A percentile compares a stretch with the other conserved stretches of the same genome.
These are phyloP conservation scores for Epirrhoe alternata DNA, from an alignment of 2,888 invertebrate species.

Conservation along the genomic window DNA sequence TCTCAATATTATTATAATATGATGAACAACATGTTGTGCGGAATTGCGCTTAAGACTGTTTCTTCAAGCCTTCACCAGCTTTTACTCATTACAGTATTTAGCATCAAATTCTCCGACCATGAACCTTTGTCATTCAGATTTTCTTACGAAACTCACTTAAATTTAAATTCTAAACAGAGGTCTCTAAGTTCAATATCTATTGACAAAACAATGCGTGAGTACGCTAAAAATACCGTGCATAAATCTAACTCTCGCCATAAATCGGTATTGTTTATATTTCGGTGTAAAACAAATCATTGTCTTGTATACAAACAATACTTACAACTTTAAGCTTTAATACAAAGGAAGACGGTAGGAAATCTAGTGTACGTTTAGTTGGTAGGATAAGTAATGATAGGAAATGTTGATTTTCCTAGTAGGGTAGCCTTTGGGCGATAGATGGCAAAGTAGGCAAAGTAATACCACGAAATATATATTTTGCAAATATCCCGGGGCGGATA, in stretches of 20 bases:
- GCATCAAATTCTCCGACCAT: neutral
- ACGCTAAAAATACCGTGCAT: constrained; percentile 18
- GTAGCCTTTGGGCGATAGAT: too few species aligned
- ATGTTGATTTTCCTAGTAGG: too few species aligned
- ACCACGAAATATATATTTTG: too few species aligned
- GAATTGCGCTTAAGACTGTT: too few species aligned
- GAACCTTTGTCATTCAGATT: neutral
- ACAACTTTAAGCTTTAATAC: constrained; percentile 16
- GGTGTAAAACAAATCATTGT: constrained; percentile 21
- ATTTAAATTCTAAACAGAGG: neutral
- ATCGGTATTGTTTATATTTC: constrained; percentile 34
- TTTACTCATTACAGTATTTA: neutral
- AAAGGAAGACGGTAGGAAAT: constrained; percentile 3
- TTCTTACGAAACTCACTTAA: neutral
- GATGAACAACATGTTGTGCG: too few species aligned
- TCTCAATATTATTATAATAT: too few species aligned
- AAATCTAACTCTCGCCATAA: constrained; percentile 29
- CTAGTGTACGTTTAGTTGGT: neutral
- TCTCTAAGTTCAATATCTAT: neutral
- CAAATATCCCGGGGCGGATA: too few species aligned
- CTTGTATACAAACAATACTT: constrained; percentile 11
- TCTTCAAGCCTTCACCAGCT: too few species aligned
- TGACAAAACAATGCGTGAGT: neutral
- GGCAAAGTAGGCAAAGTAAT: too few species aligned
- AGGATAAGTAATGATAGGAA: too few species aligned